A percentile compares a stretch with the other conserved stretches of the same genome.
Conservation (phyloP, 2,113 vertebrate genomes). For the Callaeas wilsoni region DNA sequence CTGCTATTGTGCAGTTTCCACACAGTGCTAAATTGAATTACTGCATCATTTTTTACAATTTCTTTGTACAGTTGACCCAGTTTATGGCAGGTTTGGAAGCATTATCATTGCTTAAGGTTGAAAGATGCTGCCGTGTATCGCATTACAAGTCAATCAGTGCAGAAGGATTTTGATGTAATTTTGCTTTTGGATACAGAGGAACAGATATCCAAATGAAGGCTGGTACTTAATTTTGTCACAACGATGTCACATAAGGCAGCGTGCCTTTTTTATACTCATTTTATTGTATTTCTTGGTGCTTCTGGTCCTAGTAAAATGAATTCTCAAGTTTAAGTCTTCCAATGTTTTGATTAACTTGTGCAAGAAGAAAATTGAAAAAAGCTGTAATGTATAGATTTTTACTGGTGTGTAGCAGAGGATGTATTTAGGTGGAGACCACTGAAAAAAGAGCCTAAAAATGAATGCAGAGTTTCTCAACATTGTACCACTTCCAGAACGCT, state of each 20-base stretch:
- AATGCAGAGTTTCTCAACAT: background rate
- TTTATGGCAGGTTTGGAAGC: constrained; percentile 56
- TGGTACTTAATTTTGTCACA: constrained; percentile 4
- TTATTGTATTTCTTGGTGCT: background rate
- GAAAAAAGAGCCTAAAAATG: background rate
- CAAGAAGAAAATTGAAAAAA: background rate
- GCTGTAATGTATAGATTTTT: background rate
- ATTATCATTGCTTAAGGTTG: constrained; percentile 55
- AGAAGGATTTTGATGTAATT: constrained; percentile 49
- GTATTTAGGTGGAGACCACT: background rate
- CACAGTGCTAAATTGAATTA: constrained; percentile 61
- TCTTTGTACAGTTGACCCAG: constrained; percentile 39
- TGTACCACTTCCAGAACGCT: background rate
- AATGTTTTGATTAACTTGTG: background rate
- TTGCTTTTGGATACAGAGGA: constrained; percentile 39
- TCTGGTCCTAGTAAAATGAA: background rate
- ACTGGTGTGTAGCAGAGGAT: background rate
- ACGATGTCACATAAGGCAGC: background rate
- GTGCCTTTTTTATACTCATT: background rate
- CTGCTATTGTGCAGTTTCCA: constrained; percentile 49
- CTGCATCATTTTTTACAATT: constrained; percentile 57
- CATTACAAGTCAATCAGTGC: constrained; percentile 54
- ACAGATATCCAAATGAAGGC: constrained; percentile 10
- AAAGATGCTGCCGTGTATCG: constrained; percentile 36
- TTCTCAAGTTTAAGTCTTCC: background rate